Percentiles rank a stretch among this genome's conserved stretches.
Evolutionary conservation across 2,113 vertebrate species (phyloP).

Genomic region (Nycticebus coucang): DNA sequence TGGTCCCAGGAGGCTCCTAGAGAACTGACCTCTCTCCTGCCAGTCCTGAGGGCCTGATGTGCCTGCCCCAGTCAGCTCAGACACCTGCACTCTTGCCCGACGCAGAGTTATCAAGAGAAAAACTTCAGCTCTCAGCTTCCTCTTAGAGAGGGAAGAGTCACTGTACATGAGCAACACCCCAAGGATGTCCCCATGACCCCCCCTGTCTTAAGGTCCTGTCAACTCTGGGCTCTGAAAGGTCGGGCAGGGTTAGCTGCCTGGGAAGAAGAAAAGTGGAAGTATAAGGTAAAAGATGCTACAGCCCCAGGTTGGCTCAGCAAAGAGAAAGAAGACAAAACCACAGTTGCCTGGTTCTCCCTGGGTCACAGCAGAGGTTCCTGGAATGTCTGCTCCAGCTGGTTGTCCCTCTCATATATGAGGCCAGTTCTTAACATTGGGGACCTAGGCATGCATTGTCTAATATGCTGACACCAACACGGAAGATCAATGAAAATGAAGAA

Average conservation of each 20-base stretch:
- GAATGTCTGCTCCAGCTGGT: neutral
- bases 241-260: neutral
- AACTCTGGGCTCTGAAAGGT: neutral
- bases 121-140: neutral
- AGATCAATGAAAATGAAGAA: neutral
- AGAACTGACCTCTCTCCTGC: neutral
- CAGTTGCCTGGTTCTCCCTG: neutral
- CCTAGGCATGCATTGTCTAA: neutral
- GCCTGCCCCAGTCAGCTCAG: neutral
- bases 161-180: neutral
- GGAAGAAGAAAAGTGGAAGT: neutral
- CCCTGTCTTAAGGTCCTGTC: neutral
- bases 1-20: neutral
- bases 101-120: neutral
- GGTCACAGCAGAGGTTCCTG: neutral
- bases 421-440: neutral
- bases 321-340: neutral
- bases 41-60: neutral
- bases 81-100: neutral
- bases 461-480: neutral
- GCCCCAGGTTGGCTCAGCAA: neutral
- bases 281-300: neutral
- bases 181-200: neutral
- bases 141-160: neutral
- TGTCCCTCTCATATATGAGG: neutral